Conservation (phyloP, 2,797 vertebrate genomes). For the Lophius americanus region DNA sequence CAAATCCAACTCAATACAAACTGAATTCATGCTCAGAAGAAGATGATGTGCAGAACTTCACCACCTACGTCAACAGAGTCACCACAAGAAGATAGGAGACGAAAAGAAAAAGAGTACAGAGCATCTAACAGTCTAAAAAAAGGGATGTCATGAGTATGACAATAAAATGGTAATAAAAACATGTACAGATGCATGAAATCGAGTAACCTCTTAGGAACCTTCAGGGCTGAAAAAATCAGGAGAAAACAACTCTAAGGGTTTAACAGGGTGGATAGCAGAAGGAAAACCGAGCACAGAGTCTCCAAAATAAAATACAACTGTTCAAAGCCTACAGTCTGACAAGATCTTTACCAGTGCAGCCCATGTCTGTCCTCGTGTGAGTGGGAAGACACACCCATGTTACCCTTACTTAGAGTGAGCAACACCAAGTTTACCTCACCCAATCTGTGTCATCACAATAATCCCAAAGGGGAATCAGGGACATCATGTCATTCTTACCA, state of each 20-base stretch:
- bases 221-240: no score
- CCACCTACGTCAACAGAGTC: background rate
- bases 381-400: no score
- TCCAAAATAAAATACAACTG: no score
- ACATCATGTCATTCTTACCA: no score
- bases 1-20: background rate
- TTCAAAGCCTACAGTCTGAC: no score
- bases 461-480: no score
- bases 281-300: background rate
- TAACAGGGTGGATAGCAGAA: background rate
- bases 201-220: no score
- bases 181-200: no score
- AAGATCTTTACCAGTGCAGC: no score
- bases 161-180: background rate
- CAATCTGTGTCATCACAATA: no score
- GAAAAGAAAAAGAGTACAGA: background rate
- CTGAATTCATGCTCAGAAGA: background rate
- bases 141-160: background rate
- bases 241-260: background rate
- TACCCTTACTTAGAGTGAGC: background rate
- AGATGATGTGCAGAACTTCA: background rate
- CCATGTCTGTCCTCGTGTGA: no score
- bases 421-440: conserved; percentile 16
- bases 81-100: background rate
- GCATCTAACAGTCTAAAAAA: background rate